These are phyloP conservation scores for Drosophila gaucha DNA, from an alignment of 2,888 invertebrate species.

Conservation along the genomic window DNA sequence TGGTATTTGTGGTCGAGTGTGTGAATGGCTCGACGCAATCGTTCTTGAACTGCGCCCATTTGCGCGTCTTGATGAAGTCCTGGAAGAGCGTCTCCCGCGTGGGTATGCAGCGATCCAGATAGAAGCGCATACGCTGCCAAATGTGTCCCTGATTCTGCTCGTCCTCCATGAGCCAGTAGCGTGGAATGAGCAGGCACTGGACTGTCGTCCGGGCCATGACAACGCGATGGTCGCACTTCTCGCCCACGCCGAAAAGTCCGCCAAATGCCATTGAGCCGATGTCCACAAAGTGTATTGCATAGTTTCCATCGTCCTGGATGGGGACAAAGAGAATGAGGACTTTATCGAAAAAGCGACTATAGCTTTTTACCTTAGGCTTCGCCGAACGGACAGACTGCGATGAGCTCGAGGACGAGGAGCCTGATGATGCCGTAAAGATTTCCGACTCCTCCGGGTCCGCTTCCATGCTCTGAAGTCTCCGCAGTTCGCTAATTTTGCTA, in stretches of 20 bases:
- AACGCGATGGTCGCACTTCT: slow-evolving; percentile 88
- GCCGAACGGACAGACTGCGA: accelerated
- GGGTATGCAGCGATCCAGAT: slow-evolving; percentile 81
- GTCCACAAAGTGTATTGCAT: slow-evolving; percentile 81
- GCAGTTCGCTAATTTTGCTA: neutral
- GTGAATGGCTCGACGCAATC: slow-evolving; percentile 63
- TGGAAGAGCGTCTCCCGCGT: slow-evolving; percentile 77
- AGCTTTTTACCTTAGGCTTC: neutral
- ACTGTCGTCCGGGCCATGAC: slow-evolving; percentile 88
- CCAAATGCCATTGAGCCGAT: slow-evolving; percentile 82
- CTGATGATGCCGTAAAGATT: slow-evolving; percentile 6
- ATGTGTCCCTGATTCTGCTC: slow-evolving; percentile 83
- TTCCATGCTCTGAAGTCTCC: neutral
- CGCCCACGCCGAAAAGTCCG: slow-evolving; percentile 88
- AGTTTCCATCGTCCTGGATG: neutral
- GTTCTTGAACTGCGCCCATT: slow-evolving; percentile 80
- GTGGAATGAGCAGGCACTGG: slow-evolving; percentile 89
- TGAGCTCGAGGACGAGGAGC: accelerated
- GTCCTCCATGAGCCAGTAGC: slow-evolving; percentile 88
- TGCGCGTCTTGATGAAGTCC: slow-evolving; percentile 78
- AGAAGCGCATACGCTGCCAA: slow-evolving; percentile 83
- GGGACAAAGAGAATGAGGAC: too few species aligned
- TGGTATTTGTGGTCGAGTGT: slow-evolving; percentile 64
- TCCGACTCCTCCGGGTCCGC: slow-evolving; percentile 10
- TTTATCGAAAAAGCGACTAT: too few species aligned